Conservation (phyloP, 1,140 invertebrate genomes). For the Sinella curviseta region DNA sequence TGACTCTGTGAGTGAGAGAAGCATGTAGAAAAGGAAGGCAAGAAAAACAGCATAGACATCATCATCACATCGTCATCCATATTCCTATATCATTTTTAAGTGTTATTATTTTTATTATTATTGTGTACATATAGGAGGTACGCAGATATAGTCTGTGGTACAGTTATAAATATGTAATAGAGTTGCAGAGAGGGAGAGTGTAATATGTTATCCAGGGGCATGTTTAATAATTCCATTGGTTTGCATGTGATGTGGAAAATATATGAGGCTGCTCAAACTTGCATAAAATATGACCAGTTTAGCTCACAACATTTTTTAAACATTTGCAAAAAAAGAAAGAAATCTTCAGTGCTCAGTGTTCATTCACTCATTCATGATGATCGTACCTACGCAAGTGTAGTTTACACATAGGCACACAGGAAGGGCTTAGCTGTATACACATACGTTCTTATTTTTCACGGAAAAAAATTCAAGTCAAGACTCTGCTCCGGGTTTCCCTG, state of each 20-base stretch:
- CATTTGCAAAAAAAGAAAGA: neutral
- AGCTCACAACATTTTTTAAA: neutral
- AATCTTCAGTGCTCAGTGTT: neutral
- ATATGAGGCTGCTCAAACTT: neutral
- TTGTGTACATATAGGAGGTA: neutral
- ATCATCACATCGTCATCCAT: neutral
- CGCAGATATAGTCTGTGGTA: neutral
- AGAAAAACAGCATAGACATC: too few species aligned
- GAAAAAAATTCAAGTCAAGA: too few species aligned
- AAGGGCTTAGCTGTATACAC: too few species aligned
- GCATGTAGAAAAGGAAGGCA: neutral
- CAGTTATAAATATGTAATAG: too few species aligned
- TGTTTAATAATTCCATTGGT: conserved; percentile 4
- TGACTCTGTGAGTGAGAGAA: neutral
- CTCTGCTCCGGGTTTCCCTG: too few species aligned
- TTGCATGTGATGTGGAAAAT: conserved; percentile 22
- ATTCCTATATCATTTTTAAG: neutral
- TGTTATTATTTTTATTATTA: too few species aligned
- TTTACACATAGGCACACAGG: too few species aligned
- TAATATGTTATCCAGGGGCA: neutral
- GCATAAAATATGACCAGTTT: conserved; percentile 15
- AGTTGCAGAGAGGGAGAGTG: neutral
- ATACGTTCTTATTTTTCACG: too few species aligned
- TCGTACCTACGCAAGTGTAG: too few species aligned
- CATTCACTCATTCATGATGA: neutral